Evolutionary conservation across 2,888 invertebrate species (phyloP), one percentile per base, ranked within the genome.

Genomic region (Andrena camellia): DNA sequence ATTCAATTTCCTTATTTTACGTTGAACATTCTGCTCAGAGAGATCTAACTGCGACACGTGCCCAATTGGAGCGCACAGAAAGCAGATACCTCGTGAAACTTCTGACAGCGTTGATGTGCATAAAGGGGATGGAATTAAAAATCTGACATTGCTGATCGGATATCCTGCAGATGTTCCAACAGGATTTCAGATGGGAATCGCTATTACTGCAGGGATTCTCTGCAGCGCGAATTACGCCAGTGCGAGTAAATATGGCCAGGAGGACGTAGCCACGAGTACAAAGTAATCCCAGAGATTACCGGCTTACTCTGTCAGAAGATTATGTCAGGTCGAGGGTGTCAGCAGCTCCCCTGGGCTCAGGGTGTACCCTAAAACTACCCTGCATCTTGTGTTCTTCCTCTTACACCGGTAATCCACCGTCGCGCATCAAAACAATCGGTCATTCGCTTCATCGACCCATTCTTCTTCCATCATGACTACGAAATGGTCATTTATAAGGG

Each of bases 291-390:
- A 81, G 91, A 92, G 93, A 94, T 94, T 94, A 94, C 91, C 92
- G 92, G 94, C 93, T 94, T 93, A 94, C 90, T 90, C 90, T 92
- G 93, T 94, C 93, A 92, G 91, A 92, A 94, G 93, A 93, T 94
- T 94, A 93, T 90, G 93, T 91, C 93, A 92, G 93, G 93, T 93
- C 90, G 92, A 92, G 93, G 92, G 93, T 93, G 94, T 94, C 92
- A 91, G 91, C 85, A 84, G 88, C 90, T 89, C 92, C 90, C 93
- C 72, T 84, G 91, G 91, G 93, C 89, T 64, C 86, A 86, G 78
- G 84, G 70, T 90, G 87, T 84, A 88, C 80, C 77, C 79, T 57
- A 71, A 83, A 70, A 63, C 74, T 81, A 77, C 76, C 67, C 72
- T 29, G 62, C 77, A 60, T 72, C 64, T 81, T 74, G 70, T 74